Evolutionary conservation across 2,113 vertebrate genomes (phyloP).

Genomic region (Furnarius figulus): DNA sequence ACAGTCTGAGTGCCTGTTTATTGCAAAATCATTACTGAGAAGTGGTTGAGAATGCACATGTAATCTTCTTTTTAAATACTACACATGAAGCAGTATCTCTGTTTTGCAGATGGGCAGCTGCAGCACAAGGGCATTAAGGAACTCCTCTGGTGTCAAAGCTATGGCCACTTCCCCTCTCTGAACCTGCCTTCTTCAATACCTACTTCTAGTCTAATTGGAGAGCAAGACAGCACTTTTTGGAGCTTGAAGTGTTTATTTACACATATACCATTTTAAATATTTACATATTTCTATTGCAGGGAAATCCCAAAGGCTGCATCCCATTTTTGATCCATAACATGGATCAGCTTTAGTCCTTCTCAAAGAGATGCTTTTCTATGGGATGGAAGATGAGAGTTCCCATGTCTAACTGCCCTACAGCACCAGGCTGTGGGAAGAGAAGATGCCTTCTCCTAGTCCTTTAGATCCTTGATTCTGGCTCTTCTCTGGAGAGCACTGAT

Average conservation of each 20-base stretch:
- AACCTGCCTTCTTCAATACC: neutral
- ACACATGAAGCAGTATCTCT: rapidly evolving
- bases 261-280: neutral
- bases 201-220: neutral
- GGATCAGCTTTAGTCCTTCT: neutral
- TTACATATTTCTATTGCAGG: neutral
- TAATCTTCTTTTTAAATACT: neutral
- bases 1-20: neutral
- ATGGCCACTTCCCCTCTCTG: neutral
- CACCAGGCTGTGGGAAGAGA: neutral
- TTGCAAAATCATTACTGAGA: neutral
- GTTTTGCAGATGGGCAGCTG: neutral
- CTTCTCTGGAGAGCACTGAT: constrained; percentile 61
- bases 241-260: neutral
- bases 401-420: rapidly evolving
- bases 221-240: neutral
- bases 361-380: neutral
- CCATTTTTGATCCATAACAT: rapidly evolving
- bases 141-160: neutral
- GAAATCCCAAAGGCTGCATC: neutral
- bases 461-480: neutral
- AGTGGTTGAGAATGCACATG: neutral
- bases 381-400: neutral
- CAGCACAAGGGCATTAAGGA: neutral
- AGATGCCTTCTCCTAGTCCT: neutral